phyloP scores from a whole-genome alignment of 2,888 invertebrate genomes.

The Papilio demoleus region DNA sequence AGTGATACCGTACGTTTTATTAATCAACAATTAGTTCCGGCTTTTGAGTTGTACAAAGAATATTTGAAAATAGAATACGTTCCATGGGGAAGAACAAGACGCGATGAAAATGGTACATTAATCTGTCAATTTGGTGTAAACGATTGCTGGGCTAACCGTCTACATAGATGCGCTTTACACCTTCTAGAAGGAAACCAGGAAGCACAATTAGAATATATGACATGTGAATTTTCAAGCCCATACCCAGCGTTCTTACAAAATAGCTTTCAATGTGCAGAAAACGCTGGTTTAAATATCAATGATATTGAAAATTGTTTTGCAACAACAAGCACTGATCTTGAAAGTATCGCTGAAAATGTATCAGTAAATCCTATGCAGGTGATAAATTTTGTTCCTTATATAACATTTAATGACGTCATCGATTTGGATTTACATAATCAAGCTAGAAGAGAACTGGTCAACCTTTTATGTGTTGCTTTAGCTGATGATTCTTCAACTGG shows the following conservation, averaged over 20 bases:
- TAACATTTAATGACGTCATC: conserved; percentile 62
- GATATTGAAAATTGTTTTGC: conserved; percentile 64
- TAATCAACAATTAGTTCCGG: conserved; percentile 54
- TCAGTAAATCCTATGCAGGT: conserved; percentile 55
- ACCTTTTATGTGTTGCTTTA: conserved; percentile 65
- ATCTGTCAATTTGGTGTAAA: conserved; percentile 61
- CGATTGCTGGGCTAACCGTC: conserved; percentile 75
- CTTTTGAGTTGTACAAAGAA: conserved; percentile 60
- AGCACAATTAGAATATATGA: conserved; percentile 67
- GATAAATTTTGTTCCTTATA: conserved; percentile 65
- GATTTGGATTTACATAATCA: conserved; percentile 50
- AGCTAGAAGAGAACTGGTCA: conserved; percentile 53
- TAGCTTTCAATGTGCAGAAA: conserved; percentile 62
- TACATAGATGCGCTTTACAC: conserved; percentile 69
- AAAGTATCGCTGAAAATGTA: conserved; percentile 56
- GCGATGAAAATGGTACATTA: conserved; percentile 54
- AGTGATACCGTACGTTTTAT: conserved; percentile 65
- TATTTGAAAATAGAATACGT: conserved; percentile 70
- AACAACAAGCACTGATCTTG: conserved; percentile 59
- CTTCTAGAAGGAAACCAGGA: conserved; percentile 59
- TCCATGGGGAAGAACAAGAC: conserved; percentile 71
- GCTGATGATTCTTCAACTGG: conserved; percentile 60
- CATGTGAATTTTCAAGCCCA: conserved; percentile 66
- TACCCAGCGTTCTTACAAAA: conserved; percentile 54
- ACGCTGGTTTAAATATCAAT: conserved; percentile 59